Conservation (phyloP, 2,797 vertebrate genomes). For the Peromyscus attwateri region DNA sequence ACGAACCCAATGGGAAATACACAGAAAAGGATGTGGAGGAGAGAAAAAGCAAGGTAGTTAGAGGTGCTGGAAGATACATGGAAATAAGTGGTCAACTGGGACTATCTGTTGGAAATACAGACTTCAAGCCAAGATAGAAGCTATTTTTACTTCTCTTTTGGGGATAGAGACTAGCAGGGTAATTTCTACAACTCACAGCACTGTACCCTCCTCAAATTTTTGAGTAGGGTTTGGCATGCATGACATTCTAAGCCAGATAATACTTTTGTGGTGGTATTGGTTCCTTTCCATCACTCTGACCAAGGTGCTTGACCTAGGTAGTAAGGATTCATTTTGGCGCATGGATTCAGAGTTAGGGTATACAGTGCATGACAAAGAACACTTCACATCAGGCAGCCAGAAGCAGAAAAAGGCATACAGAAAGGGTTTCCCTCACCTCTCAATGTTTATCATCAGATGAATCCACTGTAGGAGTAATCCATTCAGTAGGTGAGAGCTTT, state of each 20-base stretch:
- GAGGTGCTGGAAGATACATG: background rate
- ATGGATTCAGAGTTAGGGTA: background rate
- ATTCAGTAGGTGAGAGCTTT: background rate
- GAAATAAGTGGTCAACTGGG: background rate
- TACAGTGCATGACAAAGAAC: background rate
- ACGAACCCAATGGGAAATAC: background rate
- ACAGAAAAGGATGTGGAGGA: background rate
- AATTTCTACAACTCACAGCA: background rate
- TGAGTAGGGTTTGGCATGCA: background rate
- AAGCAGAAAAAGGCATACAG: too few relatives aligned
- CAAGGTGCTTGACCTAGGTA: too few relatives aligned
- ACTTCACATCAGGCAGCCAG: background rate
- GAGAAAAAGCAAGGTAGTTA: background rate
- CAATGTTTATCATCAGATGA: background rate
- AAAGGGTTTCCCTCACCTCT: background rate
- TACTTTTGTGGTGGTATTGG: background rate
- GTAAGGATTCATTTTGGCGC: background rate
- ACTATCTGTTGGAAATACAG: background rate
- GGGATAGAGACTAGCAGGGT: slow-evolving; percentile 2
- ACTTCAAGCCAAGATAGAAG: slow-evolving; percentile 39
- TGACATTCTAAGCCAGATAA: background rate
- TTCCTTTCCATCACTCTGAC: background rate
- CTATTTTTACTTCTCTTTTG: background rate
- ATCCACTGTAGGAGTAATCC: background rate
- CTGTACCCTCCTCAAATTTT: background rate